Percentiles rank a stretch among this genome's conserved stretches.
Conservation (phyloP, 2,113 vertebrate species). For the Scortum barcoo region DNA sequence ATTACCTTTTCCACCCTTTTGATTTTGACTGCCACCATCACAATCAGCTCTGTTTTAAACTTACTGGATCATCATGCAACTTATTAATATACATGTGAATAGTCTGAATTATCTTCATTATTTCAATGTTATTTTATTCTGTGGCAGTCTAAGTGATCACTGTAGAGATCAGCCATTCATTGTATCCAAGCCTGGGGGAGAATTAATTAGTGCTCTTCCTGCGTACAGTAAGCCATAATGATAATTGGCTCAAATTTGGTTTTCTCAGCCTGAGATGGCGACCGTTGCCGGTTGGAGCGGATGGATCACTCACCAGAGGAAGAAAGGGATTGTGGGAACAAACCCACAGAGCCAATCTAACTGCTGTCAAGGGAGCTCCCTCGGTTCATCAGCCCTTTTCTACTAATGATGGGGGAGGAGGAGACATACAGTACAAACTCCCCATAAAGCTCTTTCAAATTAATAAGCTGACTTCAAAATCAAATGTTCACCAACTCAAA, state of each 20-base stretch:
- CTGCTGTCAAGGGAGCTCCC: constrained; percentile 72
- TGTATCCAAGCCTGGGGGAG: constrained; percentile 73
- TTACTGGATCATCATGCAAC: neutral
- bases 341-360: constrained; percentile 66
- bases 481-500: constrained; percentile 21
- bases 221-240: constrained; percentile 71
- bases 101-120: constrained; percentile 43
- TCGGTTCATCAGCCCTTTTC: constrained; percentile 68
- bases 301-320: constrained; percentile 76
- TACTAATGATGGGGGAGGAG: constrained; percentile 62
- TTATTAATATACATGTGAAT: constrained; percentile 22
- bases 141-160: constrained; percentile 57
- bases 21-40: neutral
- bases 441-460: constrained; percentile 56
- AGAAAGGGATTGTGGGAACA: constrained; percentile 74
- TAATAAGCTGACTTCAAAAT: constrained; percentile 54
- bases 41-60: constrained; percentile 2
- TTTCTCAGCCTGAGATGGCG: constrained; percentile 69
- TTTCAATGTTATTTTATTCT: constrained; percentile 64
- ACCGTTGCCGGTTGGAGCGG: constrained; percentile 43
- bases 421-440: constrained; percentile 49
- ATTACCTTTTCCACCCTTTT: constrained; percentile 1
- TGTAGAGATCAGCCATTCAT: constrained; percentile 60
- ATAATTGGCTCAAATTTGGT: constrained; percentile 81
- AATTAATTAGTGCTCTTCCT: constrained; percentile 82